Conservation (phyloP, 2,888 invertebrate species). For the Drosophila yooni region DNA sequence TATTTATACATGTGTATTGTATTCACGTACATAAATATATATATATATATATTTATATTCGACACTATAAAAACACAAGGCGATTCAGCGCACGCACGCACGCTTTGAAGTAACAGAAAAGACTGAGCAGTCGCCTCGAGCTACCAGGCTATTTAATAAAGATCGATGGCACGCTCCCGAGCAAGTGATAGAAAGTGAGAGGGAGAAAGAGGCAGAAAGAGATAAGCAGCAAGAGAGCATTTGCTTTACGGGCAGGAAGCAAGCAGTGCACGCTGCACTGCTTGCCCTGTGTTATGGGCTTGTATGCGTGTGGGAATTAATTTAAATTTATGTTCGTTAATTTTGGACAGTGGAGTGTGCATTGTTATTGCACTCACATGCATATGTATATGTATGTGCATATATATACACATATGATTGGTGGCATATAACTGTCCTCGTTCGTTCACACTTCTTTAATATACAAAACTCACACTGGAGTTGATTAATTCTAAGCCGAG, state of each 20-base stretch:
- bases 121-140: constrained; percentile 48
- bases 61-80: constrained; percentile 5
- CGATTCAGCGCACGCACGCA: constrained; percentile 40
- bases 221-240: constrained; percentile 2
- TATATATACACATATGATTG: constrained; percentile 1
- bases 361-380: constrained; percentile 44
- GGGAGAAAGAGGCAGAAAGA: constrained; percentile 7
- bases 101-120: constrained; percentile 61
- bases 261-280: constrained; percentile 49
- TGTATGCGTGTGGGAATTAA: constrained; percentile 55
- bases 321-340: constrained; percentile 74
- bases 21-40: constrained; percentile 3
- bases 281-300: constrained; percentile 17
- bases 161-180: constrained; percentile 38
- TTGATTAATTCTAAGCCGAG: constrained; percentile 50
- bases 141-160: constrained; percentile 46
- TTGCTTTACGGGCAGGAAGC: neutral
- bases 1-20: neutral
- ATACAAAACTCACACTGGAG: constrained; percentile 28
- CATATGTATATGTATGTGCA: neutral
- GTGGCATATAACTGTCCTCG: constrained; percentile 24
- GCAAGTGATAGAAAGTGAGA: neutral
- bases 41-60: constrained; percentile 19
- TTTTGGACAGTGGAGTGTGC: constrained; percentile 42
- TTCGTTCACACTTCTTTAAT: constrained; percentile 50